Evolutionary conservation across 1,140 invertebrate genomes (phyloP).

Genomic region (Trissolcus basalis): DNA sequence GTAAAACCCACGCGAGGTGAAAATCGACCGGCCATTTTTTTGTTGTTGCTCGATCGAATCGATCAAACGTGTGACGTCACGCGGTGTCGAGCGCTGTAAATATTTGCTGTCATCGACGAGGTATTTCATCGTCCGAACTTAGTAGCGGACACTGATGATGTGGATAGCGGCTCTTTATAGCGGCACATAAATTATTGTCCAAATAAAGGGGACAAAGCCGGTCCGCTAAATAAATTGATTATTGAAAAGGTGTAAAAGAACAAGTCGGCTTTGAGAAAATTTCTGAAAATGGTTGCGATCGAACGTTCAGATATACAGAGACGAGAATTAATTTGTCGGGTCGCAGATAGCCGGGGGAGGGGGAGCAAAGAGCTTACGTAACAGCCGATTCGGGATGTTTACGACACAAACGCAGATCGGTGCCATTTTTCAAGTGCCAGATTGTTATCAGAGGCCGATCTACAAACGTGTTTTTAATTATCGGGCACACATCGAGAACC

Average conservation of each 20-base stretch:
- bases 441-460: conserved; percentile 34
- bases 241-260: conserved; percentile 41
- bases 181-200: conserved; percentile 34
- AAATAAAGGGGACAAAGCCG: conserved; percentile 2
- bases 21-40: conserved; percentile 1
- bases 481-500: conserved; percentile 21
- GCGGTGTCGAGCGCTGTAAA: conserved; percentile 61
- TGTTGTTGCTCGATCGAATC: no score
- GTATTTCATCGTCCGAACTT: conserved; percentile 57
- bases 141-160: conserved; percentile 64
- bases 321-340: conserved; percentile 27
- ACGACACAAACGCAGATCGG: conserved; percentile 37
- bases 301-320: neutral
- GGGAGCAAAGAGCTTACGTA: conserved; percentile 22
- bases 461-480: conserved; percentile 55
- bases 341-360: neutral
- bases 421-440: conserved; percentile 38
- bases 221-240: conserved; percentile 21
- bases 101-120: conserved; percentile 65
- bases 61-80: conserved; percentile 25
- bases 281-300: conserved; percentile 16
- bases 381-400: conserved; percentile 33
- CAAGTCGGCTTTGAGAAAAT: conserved; percentile 16
- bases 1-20: neutral
- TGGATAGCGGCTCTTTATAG: conserved; percentile 64